Evolutionary conservation across 2,797 vertebrate species (phyloP), one percentile per base, ranked within the genome.

Genomic region (Tokudaia muenninki): DNA sequence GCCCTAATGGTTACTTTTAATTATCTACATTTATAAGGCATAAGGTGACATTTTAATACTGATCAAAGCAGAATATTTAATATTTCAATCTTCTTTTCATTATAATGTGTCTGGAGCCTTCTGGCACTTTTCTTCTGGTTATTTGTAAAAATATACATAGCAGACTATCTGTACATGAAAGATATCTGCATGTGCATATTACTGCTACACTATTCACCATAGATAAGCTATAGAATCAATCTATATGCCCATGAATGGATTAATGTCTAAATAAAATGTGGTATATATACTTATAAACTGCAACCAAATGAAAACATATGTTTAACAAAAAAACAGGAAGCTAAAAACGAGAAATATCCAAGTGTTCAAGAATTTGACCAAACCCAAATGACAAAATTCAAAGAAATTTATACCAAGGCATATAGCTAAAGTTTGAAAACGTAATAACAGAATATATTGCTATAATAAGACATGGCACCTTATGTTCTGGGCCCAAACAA

Each of bases 351-450:
- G 37, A 24, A 52, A 92, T 87, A 90, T 37, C 19, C 50, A 91
- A 79, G 77, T 21, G 10, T 77, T 95, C 11, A 90, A 52, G 29
- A 93, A 87, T 21, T 21, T 83, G 9, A 80, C 1, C 6, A 14
- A 90, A 87, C 3, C 26, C 7, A 91, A 87, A 83, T 10, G 77
- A 93, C 13, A 74, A 90, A 87, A 87, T 1, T 7, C 41, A 75
- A 92, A 86, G 3, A 93, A 93, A 93, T 90, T 31, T 63, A 87
- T 14, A 75, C 8, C 34, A 90, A 92, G 16, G 59, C 1, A 63
- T 37, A 70, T 92, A 90, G 65, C 50, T 31, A 94, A 95, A 91
- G 0, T 84, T 91, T 70, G 41, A 91, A 96, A 95, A 79, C 7
- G 26, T 91, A 95, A 87, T 67, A 61, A 47, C 55, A 90, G 47